Conservation (phyloP, 2,113 vertebrate species). For the Falco punctatus region DNA sequence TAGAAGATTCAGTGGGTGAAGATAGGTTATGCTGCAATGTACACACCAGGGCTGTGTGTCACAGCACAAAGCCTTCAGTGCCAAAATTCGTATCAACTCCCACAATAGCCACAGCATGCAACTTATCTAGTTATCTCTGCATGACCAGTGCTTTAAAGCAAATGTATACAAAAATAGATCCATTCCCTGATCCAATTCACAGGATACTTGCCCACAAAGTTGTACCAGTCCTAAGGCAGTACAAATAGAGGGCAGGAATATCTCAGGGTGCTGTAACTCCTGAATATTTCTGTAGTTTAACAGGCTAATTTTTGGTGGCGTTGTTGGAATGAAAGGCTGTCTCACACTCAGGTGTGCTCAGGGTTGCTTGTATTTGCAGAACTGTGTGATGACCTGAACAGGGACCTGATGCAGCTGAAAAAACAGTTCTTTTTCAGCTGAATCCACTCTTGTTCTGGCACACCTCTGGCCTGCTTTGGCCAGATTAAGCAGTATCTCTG, state of each 20-base stretch:
- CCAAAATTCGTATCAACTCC: background rate
- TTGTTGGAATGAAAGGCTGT: background rate
- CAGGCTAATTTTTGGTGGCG: background rate
- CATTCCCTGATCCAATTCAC: background rate
- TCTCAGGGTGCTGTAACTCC: background rate
- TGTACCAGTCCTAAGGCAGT: background rate
- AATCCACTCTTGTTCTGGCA: constrained; percentile 18
- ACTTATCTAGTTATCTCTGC: background rate
- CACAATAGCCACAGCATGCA: background rate
- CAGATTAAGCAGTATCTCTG: background rate
- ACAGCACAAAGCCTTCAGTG: background rate
- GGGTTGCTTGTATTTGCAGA: background rate
- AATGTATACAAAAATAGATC: background rate
- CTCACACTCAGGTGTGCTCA: background rate
- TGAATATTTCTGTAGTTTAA: background rate
- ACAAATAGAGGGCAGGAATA: background rate
- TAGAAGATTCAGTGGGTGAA: background rate
- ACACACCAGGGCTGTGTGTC: background rate
- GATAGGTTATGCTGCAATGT: background rate
- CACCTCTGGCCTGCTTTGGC: background rate
- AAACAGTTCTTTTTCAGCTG: background rate
- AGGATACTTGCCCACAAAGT: background rate
- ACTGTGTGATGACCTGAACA: background rate
- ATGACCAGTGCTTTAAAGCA: background rate
- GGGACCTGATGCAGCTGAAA: background rate